These are phyloP conservation scores for Tetraneura akinire DNA, from an alignment of 1,140 invertebrate species.

Conservation along the genomic window DNA sequence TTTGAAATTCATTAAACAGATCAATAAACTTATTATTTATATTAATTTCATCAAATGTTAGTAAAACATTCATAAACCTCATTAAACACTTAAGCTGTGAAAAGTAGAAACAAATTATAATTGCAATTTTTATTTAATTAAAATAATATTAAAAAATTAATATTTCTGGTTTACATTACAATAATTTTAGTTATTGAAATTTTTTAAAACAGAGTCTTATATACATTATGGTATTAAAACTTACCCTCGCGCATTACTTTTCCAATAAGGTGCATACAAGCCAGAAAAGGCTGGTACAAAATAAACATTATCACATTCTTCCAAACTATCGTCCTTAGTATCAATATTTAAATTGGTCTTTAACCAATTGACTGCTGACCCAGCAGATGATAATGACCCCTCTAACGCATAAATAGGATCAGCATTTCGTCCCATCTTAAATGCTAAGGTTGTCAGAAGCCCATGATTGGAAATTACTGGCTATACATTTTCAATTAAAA, in stretches of 20 bases:
- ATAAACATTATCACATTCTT: conserved; percentile 73
- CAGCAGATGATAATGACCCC: conserved; percentile 92
- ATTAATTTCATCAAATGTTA: too few relatives aligned
- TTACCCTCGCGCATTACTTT: conserved; percentile 84
- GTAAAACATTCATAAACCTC: too few relatives aligned
- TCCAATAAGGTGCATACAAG: conserved; percentile 93
- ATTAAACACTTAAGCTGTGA: too few relatives aligned
- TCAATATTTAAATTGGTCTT: conserved; percentile 68
- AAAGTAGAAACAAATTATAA: too few relatives aligned
- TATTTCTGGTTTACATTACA: too few relatives aligned
- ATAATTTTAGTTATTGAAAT: too few relatives aligned
- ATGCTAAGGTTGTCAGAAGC: conserved; percentile 90
- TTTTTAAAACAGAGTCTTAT: too few relatives aligned
- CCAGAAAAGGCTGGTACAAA: conserved; percentile 95
- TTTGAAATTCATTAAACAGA: too few relatives aligned
- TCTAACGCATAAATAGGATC: conserved; percentile 85
- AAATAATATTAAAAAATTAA: too few relatives aligned
- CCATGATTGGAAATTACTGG: conserved; percentile 83
- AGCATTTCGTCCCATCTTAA: conserved; percentile 79
- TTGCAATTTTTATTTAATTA: too few relatives aligned
- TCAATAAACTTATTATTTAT: too few relatives aligned
- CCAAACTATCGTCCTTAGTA: conserved; percentile 62
- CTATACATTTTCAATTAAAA: conserved; percentile 58
- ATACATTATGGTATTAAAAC: conserved; percentile 18
- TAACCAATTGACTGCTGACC: conserved; percentile 72